phyloP scores from a whole-genome alignment of 2,797 vertebrate species.

The Typhlichthys eigenmanni region DNA sequence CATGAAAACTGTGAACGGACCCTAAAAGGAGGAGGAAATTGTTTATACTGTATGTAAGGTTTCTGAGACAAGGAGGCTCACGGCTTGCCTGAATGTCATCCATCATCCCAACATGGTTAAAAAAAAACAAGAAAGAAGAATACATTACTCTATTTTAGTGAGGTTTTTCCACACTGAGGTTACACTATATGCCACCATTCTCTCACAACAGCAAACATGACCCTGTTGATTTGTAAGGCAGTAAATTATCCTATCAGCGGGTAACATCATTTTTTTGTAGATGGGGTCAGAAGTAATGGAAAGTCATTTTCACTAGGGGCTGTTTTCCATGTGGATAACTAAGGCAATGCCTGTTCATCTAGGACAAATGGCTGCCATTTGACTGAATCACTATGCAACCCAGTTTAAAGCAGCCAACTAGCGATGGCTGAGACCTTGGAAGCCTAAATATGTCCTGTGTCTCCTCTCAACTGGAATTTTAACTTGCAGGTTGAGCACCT shows the following conservation, averaged over 20 bases:
- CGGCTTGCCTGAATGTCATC: constrained; percentile 48
- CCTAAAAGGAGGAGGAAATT: constrained; percentile 27
- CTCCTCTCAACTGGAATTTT: constrained; percentile 11
- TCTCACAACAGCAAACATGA: constrained; percentile 22
- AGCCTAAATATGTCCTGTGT: constrained; percentile 17
- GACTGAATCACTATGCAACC: constrained; percentile 56
- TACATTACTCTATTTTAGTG: constrained; percentile 57
- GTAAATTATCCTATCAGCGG: constrained; percentile 54
- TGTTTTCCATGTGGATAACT: constrained; percentile 63
- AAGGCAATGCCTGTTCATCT: constrained; percentile 42
- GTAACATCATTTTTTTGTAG: constrained; percentile 52
- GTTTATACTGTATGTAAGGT: constrained; percentile 38
- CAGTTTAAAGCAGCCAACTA: constrained; percentile 52
- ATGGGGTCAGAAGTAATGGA: constrained; percentile 72
- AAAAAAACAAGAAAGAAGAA: constrained; percentile 27
- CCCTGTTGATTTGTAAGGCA: constrained; percentile 33
- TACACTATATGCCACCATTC: constrained; percentile 41
- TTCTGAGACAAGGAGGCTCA: constrained; percentile 24
- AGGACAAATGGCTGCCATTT: constrained; percentile 59
- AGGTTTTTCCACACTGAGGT: constrained; percentile 35
- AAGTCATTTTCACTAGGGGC: constrained; percentile 73
- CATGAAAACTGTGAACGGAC: constrained; percentile 29
- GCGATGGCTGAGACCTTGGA: constrained; percentile 43
- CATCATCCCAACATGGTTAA: constrained; percentile 53
- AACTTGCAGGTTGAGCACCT: constrained; percentile 1